These are phyloP conservation scores for Crotalus horridus DNA, from an alignment of 2,113 vertebrate genomes.

Conservation along the genomic window DNA sequence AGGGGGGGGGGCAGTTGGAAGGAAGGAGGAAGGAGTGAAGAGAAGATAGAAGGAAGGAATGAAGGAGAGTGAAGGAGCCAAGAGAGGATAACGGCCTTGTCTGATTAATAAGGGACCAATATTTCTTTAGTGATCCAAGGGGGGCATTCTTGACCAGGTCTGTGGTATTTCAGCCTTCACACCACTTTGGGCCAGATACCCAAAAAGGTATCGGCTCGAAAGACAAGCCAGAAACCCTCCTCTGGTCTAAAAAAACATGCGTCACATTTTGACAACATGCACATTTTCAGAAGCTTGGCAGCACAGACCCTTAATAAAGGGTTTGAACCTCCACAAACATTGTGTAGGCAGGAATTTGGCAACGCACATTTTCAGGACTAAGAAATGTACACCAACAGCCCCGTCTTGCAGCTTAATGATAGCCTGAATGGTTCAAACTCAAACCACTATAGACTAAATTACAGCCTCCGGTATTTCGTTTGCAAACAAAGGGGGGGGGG, in stretches of 20 bases:
- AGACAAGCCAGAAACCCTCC: background rate
- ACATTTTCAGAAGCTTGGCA: background rate
- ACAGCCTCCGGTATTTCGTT: background rate
- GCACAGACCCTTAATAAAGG: background rate
- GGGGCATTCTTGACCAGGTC: conserved; percentile 34
- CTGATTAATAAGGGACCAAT: background rate
- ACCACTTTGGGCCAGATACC: conserved; percentile 39
- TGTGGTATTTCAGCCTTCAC: conserved; percentile 38
- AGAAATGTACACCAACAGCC: background rate
- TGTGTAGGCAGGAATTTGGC: background rate
- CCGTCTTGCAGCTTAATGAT: background rate
- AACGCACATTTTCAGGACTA: background rate
- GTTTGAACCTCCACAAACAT: background rate
- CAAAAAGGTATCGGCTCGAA: background rate
- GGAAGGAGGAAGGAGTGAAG: too few species aligned
- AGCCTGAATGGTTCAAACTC: background rate
- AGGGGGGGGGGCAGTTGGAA: too few species aligned
- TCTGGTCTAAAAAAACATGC: background rate
- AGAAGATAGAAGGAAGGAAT: too few species aligned
- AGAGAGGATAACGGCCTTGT: background rate
- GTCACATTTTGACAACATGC: background rate
- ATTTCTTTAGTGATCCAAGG: background rate
- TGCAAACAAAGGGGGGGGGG: background rate
- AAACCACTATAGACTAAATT: conserved; percentile 1
- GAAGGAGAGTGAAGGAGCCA: too few species aligned